phyloP scores from a whole-genome alignment of 2,113 vertebrate species.

The Panthera leo region DNA sequence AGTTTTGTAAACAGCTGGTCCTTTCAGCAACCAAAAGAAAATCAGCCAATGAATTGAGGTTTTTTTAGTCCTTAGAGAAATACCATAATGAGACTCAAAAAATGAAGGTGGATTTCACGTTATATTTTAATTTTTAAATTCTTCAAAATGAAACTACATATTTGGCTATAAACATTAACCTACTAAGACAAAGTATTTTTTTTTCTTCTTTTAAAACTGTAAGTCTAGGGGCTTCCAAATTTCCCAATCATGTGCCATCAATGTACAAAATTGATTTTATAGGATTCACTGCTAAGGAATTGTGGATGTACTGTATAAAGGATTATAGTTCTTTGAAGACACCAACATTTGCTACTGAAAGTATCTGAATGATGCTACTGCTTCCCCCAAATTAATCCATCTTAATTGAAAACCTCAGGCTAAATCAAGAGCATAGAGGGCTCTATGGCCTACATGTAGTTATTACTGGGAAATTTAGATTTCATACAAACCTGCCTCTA shows the following conservation, averaged over 20 bases:
- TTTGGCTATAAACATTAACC: not conserved
- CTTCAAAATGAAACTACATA: not conserved
- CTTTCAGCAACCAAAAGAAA: constrained; percentile 46
- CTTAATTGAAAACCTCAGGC: not conserved
- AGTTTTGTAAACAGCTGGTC: constrained; percentile 14
- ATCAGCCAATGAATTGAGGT: not conserved
- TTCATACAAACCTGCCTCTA: constrained; percentile 60
- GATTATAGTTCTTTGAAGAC: not conserved
- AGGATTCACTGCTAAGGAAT: not conserved
- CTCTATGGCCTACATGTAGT: not conserved
- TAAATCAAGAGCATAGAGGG: not conserved
- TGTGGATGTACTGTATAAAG: not conserved
- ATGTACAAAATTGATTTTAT: not conserved
- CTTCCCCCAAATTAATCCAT: not conserved
- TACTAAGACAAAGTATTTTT: not conserved
- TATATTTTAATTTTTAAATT: constrained; percentile 51
- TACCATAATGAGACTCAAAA: constrained; percentile 10
- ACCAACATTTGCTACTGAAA: not conserved
- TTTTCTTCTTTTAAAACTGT: not conserved
- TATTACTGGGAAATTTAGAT: constrained; percentile 15
- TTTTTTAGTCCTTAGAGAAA: constrained; percentile 23
- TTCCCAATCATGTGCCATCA: not conserved
- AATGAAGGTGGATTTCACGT: not conserved
- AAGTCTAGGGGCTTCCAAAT: not conserved
- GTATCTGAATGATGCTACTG: not conserved